Base-by-base conservation (phyloP, 2,113 vertebrate genomes). In the Sardina pilchardus region DNA sequence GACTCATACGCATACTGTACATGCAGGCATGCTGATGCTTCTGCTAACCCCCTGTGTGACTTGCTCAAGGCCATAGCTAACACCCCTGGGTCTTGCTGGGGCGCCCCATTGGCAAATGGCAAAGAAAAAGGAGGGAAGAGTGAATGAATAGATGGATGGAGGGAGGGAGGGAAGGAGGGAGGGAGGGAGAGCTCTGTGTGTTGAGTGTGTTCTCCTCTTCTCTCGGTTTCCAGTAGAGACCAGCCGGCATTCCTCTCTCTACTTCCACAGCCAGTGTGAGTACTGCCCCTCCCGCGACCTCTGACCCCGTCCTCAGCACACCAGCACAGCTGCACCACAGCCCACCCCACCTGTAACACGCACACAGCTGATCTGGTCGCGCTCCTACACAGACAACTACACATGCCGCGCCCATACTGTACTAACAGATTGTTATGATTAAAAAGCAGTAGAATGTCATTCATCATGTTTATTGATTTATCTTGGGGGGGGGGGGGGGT, bases 221-320 rank as follows among this genome's bases (percentile, higher is more conserved):
- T 89, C 85, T 88, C 50, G 78, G 50, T 90, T 89, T 89, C 89
- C 88, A 86, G 82, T 85, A 89, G 88, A 88, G 81, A 83, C 84
- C 88, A 85, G 87, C 83, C 86, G 84, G 83, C 84, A 67, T 63
- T 75, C 88, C 67, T 83, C 86, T 53, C 88, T 87, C 80, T 86
- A 87, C 85, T 6, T 71, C 36, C 88, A 89, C 89, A 88, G 85
- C 87, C 88, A 90, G 87, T 87, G 89, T 91, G 84, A 91, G 89
- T 90, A 90, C 84, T 34, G 71, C 0, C n/a, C 81, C 45, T 45
- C 83, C 9, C 63, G 56, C 36, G 16, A 43, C 39, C 48, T 43
- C 75, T 43, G 21, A 42, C 83, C 44, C 17, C 39, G 39, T 39
- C 10, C 50, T 24, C 19, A 47, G 67, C 12, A 75, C 83, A 75